phyloP scores from a whole-genome alignment of 2,113 vertebrate species.

The Strigops habroptila region DNA sequence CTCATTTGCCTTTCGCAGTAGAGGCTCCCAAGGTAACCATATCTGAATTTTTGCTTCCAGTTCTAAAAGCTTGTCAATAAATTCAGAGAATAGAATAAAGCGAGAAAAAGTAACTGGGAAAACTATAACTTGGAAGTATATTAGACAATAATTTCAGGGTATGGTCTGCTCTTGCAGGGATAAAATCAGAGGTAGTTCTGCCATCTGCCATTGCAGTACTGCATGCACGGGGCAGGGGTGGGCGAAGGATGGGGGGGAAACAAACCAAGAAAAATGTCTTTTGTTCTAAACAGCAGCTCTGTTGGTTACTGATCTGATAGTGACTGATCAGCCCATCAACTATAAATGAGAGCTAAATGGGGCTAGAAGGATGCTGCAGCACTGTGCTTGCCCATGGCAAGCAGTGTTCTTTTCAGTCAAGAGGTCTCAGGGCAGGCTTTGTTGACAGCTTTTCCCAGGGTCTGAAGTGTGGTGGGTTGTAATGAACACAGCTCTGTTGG shows the following conservation, averaged over 20 bases:
- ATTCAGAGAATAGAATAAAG: background rate
- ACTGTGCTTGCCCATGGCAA: background rate
- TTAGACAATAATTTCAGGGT: background rate
- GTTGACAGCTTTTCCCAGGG: background rate
- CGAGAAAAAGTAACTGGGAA: background rate
- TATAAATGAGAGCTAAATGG: background rate
- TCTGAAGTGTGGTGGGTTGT: background rate
- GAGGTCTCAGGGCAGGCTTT: background rate
- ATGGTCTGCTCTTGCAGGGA: background rate
- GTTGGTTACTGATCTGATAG: background rate
- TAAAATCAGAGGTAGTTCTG: background rate
- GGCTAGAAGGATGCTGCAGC: background rate
- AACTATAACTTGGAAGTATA: background rate
- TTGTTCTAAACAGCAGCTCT: background rate
- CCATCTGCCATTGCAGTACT: background rate
- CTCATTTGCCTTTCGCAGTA: background rate
- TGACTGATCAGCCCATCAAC: background rate
- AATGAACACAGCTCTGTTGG: background rate
- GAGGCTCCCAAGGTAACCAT: background rate
- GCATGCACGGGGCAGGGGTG: background rate
- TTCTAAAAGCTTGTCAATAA: background rate
- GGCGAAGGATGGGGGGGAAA: background rate
- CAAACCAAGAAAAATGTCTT: background rate
- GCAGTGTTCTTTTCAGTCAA: background rate
- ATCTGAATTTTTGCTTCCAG: background rate